Percentiles rank a stretch among this genome's conserved stretches.
These are phyloP conservation scores for Cryptophagus acutangulus DNA, from an alignment of 2,888 invertebrate species.

Conservation along the genomic window DNA sequence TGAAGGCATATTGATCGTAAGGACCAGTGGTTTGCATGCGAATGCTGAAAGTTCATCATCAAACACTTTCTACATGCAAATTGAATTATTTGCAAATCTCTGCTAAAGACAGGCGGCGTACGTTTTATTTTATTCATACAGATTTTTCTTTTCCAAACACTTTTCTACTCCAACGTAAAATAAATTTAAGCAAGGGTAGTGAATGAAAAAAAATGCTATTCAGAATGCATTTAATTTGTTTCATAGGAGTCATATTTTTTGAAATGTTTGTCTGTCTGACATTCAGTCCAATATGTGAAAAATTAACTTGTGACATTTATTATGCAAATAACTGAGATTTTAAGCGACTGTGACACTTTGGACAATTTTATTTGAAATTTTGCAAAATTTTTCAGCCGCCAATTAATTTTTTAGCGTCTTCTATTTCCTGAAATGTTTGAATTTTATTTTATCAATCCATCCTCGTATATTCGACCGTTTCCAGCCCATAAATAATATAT, in stretches of 20 bases:
- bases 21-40: neutral
- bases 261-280: neutral
- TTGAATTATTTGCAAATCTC: slow-evolving; percentile 1
- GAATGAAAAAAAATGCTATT: too few species aligned
- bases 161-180: too few species aligned
- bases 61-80: slow-evolving; percentile 1
- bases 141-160: neutral
- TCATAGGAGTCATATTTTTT: neutral
- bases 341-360: too few species aligned
- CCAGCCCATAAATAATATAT: too few species aligned
- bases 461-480: too few species aligned
- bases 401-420: too few species aligned
- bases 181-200: too few species aligned
- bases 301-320: neutral
- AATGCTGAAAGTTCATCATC: slow-evolving; percentile 1
- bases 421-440: too few species aligned
- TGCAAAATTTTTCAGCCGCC: too few species aligned
- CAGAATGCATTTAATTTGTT: neutral
- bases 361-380: too few species aligned
- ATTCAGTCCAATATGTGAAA: neutral
- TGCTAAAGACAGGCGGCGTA: neutral
- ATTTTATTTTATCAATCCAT: too few species aligned
- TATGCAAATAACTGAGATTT: too few species aligned
- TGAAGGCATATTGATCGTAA: neutral
- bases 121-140: neutral